Base-by-base conservation (phyloP, 2,113 vertebrate genomes). In the Coturnix japonica region DNA sequence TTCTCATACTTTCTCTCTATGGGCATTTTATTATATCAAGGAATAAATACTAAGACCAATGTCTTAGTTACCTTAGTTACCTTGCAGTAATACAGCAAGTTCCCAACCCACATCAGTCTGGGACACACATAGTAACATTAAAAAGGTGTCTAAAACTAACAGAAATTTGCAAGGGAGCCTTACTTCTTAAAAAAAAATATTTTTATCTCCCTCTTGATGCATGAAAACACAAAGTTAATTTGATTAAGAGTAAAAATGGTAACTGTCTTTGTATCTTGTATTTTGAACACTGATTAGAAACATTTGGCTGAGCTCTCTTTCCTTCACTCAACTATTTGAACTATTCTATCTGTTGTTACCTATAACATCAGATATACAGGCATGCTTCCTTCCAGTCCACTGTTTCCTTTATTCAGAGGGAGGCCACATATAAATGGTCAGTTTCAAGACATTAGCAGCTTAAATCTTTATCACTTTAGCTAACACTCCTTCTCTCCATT, bases 401-500 rank as follows among this genome's bases (percentile, higher is more conserved):
- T 53, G 23, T 80, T 74, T 71, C 30, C 35, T 71, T 59, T 56
- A 74, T 61, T 39, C 51, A 66, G 47, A 53, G 81, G 26, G 66
- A 74, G 49, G 9, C 23, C 2, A 1, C 43, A 39, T 28, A 31
- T 60, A 59, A 56, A 51, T 63, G 16, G 49, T 25, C 30, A 8
- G 6, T 70, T 67, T 46, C 6, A 10, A 33, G 47, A 65, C 6
- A 26, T 63, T 67, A 28, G 64, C 9, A 4, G 16, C 56, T 84
- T 86, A 89, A 87, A 87, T 85, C 47, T 63, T 26, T 60, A 70
- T 49, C 4, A 17, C 83, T 74, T 93, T 60, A 65, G 13, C n/a
- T 72, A 94, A 81, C 86, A 84, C 65, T 91, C 25, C 26, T 85
- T 76, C 35, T 92, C 91, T 85, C 60, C 17, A 35, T 80, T 82